Evolutionary conservation across 2,888 invertebrate genomes (phyloP), one percentile per base, ranked within the genome.

Genomic region (Lasioglossum malachurum): DNA sequence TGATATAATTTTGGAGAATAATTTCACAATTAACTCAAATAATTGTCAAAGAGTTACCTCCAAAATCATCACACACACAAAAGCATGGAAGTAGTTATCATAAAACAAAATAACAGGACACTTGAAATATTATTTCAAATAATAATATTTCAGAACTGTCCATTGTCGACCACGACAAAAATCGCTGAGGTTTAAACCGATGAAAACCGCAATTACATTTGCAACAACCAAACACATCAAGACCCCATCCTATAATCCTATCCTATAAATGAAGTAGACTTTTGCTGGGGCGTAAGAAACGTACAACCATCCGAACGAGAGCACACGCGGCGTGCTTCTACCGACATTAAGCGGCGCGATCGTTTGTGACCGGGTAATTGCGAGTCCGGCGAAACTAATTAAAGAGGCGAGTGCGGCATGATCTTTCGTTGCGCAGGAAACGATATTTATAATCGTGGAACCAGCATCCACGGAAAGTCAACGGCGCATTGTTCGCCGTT

Each of bases 371-470:
- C 77, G 80, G 57, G 80, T 84, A 77, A 84, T 84, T 84, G 76
- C 84, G 77, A 57, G 57, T n/a, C 79, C 75, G 69, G 67, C 79
- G 49, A 80, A 83, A 73, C 73, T 89, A 87, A 88, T 88, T 88
- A 88, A 84, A 88, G 89, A 82, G 76, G 75, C 81, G 78, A 31
- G 64, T 7, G 31, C 31, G 16, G 64, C 64, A 7, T 31, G 67
- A 80, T 75, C 78, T 76, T 81, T 81, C 44, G 77, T 67, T 72
- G 83, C 49, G 73, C 87, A 82, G 67, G 83, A 80, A 82, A 87
- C 83, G 79, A 81, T 86, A 83, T 83, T 74, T 83, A 79, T 23
- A 83, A 78, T 80, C 84, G 67, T 41, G 72, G 53, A 72, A 77
- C 67, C 83, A 73, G 79, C 86, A 83, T 85, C 80, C 78, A 80